Evolutionary conservation across 1,140 invertebrate species (phyloP), one percentile per base, ranked within the genome.

Genomic region (Euwallacea similis): DNA sequence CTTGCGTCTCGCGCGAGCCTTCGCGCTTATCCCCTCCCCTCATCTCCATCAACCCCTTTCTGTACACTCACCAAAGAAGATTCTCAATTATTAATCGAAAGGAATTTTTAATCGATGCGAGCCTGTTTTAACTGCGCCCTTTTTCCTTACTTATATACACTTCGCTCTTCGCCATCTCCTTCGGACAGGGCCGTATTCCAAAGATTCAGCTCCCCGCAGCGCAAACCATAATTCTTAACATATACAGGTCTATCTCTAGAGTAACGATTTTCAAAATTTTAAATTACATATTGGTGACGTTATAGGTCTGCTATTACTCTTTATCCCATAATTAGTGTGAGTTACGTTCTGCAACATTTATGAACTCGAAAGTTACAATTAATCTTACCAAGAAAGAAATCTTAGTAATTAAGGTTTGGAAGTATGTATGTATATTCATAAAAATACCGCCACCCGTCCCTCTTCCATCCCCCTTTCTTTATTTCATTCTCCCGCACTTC

Each of bases 81-180:
- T 79, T 77, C 79, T 80, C 78, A 80, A 81, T 81, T 81, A 81
- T 81, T 81, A 81, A 81, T 81, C 79, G 79, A 77, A 79, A 81
- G 79, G 79, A 81, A 81, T 81, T 81, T 81, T 81, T 81, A 81
- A 81, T 81, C 79, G 79, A 81, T 81, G 75, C 76, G 64, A 73
- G 78, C 75, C 73, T 77, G 75, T 79, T 79, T 79, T 76, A 76
- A 76, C 74, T 73, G 76, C 76, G 73, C 76, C 72, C 76, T 75
- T 76, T 74, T 77, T 77, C 74, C 73, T 76, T 71, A 72, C 73
- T 75, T 71, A 71, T 71, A 71, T 66, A 71, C 69, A 66, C 69
- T 71, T 71, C 69, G 62, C 44, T 71, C 69, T 50, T 71, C 56
- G 69, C 63, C 69, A 60, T 66, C 62, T 63, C 55, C 69, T 55